phyloP scores from a whole-genome alignment of 2,113 vertebrate genomes.

The Lates calcarifer region DNA sequence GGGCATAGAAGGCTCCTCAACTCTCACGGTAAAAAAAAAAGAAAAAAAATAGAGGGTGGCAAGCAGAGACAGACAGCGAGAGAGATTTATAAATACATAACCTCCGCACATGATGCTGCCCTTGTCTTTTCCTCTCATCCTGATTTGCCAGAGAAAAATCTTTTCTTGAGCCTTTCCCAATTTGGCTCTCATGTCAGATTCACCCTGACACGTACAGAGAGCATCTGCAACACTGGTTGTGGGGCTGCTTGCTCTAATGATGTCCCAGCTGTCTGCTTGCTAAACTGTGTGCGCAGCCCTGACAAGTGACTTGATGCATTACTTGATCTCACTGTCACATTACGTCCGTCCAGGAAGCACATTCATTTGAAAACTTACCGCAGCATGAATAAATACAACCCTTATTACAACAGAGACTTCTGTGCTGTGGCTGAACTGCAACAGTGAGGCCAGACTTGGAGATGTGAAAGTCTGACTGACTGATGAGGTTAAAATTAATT shows the following conservation, averaged over 20 bases:
- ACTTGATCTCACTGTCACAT: conserved; percentile 15
- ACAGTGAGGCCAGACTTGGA: too few relatives aligned
- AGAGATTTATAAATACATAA: conserved; percentile 44
- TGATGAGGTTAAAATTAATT: too few relatives aligned
- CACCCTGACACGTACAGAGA: conserved; percentile 28
- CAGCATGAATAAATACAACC: background rate
- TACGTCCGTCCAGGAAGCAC: background rate
- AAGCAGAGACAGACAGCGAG: background rate
- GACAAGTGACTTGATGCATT: conserved; percentile 34
- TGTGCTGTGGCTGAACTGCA: too few relatives aligned
- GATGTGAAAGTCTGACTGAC: too few relatives aligned
- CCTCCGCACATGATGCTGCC: conserved; percentile 25
- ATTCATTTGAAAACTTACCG: background rate
- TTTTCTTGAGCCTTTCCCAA: background rate
- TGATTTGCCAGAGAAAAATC: conserved; percentile 31
- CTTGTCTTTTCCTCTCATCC: conserved; percentile 40
- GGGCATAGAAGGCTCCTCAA: background rate
- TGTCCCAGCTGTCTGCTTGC: conserved; percentile 52
- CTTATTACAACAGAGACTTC: background rate
- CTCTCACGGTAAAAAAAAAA: too few relatives aligned
- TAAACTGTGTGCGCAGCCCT: conserved; percentile 17
- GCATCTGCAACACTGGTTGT: conserved; percentile 14
- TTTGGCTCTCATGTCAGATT: conserved; percentile 29
- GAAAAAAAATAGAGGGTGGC: background rate
- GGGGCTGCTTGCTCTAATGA: conserved; percentile 45